A percentile compares a stretch with the other conserved stretches of the same genome.
Evolutionary conservation across 2,797 vertebrate species (phyloP).

Genomic region (Malacoctenus gilli): DNA sequence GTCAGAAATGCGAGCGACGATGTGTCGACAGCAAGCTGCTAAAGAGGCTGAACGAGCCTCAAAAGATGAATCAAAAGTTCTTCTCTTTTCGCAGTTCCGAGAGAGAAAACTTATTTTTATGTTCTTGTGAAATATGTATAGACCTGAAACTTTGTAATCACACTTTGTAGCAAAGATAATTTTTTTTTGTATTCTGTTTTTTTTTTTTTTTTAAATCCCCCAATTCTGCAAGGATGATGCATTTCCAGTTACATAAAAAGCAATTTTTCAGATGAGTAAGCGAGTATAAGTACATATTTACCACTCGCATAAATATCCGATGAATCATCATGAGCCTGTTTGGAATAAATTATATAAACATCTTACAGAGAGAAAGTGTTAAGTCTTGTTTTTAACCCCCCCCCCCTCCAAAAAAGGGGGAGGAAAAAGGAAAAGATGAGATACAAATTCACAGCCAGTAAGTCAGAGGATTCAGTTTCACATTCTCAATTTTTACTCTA

Average conservation of each 20-base stretch:
- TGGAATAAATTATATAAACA: constrained; percentile 64
- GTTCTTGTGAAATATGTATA: too few relatives aligned
- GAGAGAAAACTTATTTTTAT: too few relatives aligned
- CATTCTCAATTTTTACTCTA: constrained; percentile 78
- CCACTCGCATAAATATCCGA: constrained; percentile 42
- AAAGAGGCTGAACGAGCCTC: too few relatives aligned
- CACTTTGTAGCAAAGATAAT: too few relatives aligned
- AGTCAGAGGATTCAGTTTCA: constrained; percentile 78
- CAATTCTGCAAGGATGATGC: constrained; percentile 4
- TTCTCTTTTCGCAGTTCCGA: too few relatives aligned
- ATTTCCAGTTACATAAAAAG: constrained; percentile 8
- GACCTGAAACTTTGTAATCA: too few relatives aligned
- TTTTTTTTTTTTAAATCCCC: not conserved
- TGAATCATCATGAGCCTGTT: constrained; percentile 68
- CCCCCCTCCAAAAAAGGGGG: constrained; percentile 58
- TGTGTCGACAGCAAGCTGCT: too few relatives aligned
- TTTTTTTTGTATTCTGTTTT: not conserved
- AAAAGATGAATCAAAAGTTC: too few relatives aligned
- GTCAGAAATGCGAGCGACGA: too few relatives aligned
- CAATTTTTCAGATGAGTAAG: not conserved
- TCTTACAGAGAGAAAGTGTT: constrained; percentile 62
- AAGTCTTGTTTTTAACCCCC: constrained; percentile 65
- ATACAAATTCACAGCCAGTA: constrained; percentile 84
- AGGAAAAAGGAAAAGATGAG: constrained; percentile 25
- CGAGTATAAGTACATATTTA: constrained; percentile 13